Base-by-base conservation (phyloP, 1,140 invertebrate species). In the Drosophila santomea region DNA sequence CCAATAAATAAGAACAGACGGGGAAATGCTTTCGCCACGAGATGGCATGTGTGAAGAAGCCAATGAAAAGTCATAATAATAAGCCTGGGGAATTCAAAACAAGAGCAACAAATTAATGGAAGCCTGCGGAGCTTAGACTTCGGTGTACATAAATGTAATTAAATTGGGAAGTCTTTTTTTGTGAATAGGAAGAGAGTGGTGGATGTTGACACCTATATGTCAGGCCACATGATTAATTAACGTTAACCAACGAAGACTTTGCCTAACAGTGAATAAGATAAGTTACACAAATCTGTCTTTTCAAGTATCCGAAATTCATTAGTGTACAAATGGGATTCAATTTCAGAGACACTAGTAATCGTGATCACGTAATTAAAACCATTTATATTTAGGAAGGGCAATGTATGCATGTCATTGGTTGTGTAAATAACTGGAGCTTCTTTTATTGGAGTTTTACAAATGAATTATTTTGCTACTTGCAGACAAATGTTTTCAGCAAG, bases 1-100 rank as follows among this genome's bases (percentile, higher is more conserved):
- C 83, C 84, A 89, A 88, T 88, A 89, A 89, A 82, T 84, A 78
- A 84, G 74, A 80, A 60, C 76, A 75, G 68, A 64, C 51, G 47
- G 44, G 51, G 59, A 51, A 54, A 54, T 38, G 63, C 63, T 69
- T 17, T 47, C 28, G 63, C 48, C 25, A 32, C 25, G 48, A 51
- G 28, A 51, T 25, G 7, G 12, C 64, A 43, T 71, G 68, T 72
- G 66, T 71, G 68, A 15, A 58, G 43, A 38, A 56, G 59, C 71
- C 80, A 67, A 55, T 64, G 80, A 74, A 84, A 67, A 75, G 66
- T 75, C 60, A 79, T 84, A 62, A 84, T 84, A 84, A 85, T 80
- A 84, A 80, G 81, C 59, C 50, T 7, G 57, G 81, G 81, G 77
- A 85, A 85, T 80, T 52, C 28, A 25, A 48, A 66, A 45, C 74